These are phyloP conservation scores for Cataglyphis livida DNA, from an alignment of 2,888 invertebrate genomes.

Conservation along the genomic window DNA sequence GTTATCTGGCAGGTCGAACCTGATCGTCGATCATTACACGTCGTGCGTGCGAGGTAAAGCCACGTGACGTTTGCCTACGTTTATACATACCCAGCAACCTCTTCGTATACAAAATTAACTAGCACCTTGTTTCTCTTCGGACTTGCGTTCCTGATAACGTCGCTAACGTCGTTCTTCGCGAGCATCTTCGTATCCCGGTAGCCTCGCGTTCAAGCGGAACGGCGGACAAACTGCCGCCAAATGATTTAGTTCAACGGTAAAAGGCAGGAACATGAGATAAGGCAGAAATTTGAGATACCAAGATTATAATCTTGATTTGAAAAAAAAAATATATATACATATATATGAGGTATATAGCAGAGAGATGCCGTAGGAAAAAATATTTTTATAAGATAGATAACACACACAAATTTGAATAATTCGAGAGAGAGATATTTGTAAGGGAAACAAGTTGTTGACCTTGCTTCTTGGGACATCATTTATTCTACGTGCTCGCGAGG, in stretches of 20 bases:
- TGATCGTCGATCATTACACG: conserved; percentile 78
- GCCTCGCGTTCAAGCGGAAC: not conserved
- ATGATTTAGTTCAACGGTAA: not conserved
- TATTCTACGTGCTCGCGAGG: not conserved
- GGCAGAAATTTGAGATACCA: conserved; percentile 1
- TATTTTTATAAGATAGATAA: not conserved
- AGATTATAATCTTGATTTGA: conserved; percentile 14
- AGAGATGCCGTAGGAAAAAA: not conserved
- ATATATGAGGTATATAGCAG: not conserved
- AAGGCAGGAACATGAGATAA: not conserved
- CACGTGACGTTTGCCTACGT: conserved; percentile 56
- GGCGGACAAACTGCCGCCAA: not conserved
- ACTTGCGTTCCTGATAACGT: conserved; percentile 61
- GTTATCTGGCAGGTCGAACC: conserved; percentile 59
- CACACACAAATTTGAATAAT: not conserved
- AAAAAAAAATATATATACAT: not conserved
- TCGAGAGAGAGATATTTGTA: not conserved
- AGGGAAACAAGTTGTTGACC: conserved; percentile 8
- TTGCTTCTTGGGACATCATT: not conserved
- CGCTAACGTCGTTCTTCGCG: conserved; percentile 1
- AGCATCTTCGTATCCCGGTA: conserved; percentile 6
- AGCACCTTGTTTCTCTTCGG: conserved; percentile 65
- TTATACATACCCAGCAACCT: conserved; percentile 9
- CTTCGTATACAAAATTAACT: conserved; percentile 47
- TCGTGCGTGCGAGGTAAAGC: conserved; percentile 38